phyloP scores from a whole-genome alignment of 2,113 vertebrate species.

The Carettochelys insculpta region DNA sequence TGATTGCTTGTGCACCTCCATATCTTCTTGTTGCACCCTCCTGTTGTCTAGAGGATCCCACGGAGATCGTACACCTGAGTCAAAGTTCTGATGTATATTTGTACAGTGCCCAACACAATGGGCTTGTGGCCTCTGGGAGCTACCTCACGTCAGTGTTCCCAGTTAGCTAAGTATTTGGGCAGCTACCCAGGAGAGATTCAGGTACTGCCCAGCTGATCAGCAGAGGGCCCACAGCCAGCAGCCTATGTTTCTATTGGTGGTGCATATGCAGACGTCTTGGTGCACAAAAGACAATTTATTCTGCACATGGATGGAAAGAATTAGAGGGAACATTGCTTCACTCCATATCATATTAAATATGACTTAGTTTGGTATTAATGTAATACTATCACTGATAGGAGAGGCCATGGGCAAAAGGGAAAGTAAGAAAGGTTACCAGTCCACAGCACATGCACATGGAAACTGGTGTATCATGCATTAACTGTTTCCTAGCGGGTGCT shows the following conservation, averaged over 20 bases:
- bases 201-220: no score
- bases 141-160: no score
- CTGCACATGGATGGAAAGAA: no score
- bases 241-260: no score
- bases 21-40: background rate
- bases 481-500: background rate
- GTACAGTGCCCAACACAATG: background rate
- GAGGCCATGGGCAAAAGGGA: background rate
- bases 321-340: no score
- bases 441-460: background rate
- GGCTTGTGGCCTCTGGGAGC: background rate
- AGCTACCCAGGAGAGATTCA: no score
- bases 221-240: no score
- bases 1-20: background rate
- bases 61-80: background rate
- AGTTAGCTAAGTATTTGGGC: no score
- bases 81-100: background rate
- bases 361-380: background rate
- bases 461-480: background rate
- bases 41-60: background rate
- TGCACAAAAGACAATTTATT: no score
- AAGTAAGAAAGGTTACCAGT: background rate
- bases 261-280: no score
- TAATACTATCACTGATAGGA: background rate
- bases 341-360: background rate